Percentiles rank a stretch among this genome's conserved stretches.
phyloP scores from a whole-genome alignment of 2,113 vertebrate species.

The Zosterops japonicus region DNA sequence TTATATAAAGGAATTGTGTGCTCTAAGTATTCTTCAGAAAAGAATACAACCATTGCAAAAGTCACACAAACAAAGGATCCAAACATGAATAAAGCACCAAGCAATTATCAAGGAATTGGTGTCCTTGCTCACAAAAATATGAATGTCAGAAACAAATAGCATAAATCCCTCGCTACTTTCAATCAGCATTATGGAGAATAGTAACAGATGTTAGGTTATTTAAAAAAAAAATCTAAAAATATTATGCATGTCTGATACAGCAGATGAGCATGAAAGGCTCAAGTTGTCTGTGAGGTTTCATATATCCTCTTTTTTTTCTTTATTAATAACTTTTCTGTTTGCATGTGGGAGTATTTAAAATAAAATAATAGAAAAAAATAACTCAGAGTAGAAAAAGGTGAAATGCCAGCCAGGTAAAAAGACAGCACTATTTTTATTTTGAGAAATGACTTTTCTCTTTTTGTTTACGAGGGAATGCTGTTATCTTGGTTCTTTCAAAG shows the following conservation, averaged over 20 bases:
- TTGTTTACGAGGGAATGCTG: neutral
- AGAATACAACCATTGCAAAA: neutral
- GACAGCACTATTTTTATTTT: neutral
- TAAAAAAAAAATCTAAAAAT: neutral
- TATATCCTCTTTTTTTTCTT: neutral
- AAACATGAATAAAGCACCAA: neutral
- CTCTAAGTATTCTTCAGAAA: neutral
- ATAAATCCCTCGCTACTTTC: neutral
- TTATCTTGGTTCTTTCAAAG: neutral
- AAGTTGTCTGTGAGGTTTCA: neutral
- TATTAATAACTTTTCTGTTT: neutral
- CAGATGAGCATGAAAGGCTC: neutral
- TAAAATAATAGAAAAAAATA: neutral
- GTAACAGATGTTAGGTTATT: neutral
- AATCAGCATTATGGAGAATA: neutral
- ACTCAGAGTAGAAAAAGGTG: neutral
- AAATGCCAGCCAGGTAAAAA: neutral
- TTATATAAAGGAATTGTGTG: neutral
- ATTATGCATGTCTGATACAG: neutral
- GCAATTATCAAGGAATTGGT: neutral
- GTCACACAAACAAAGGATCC: neutral
- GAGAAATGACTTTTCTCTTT: neutral
- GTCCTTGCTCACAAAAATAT: neutral
- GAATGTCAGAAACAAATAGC: neutral
- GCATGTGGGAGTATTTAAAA: neutral